A percentile compares a stretch with the other conserved stretches of the same genome.
Conservation (phyloP, 2,888 invertebrate genomes). For the Netelia virgata region DNA sequence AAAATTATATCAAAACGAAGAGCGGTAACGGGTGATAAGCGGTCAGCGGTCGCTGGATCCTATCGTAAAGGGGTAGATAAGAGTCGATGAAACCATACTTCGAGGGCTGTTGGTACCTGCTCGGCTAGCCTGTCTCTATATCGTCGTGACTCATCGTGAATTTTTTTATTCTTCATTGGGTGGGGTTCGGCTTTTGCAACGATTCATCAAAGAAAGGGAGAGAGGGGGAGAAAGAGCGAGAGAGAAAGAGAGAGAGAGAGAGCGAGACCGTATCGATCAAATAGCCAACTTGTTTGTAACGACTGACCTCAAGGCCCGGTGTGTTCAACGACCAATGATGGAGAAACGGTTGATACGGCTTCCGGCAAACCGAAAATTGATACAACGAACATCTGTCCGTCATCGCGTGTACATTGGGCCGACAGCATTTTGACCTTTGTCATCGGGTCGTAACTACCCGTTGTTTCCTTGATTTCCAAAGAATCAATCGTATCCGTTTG, state of each 20-base stretch:
- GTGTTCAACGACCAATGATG: slow-evolving; percentile 41
- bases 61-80: slow-evolving; percentile 72
- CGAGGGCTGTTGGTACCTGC: slow-evolving; percentile 70
- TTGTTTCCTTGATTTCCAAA: neutral
- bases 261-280: slow-evolving; percentile 75
- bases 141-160: slow-evolving; percentile 71
- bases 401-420: neutral
- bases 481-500: neutral
- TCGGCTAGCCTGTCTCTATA: slow-evolving; percentile 58
- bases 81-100: slow-evolving; percentile 64
- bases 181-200: slow-evolving; percentile 60
- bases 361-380: slow-evolving; percentile 44
- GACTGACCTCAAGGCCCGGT: slow-evolving; percentile 62
- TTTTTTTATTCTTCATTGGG: slow-evolving; percentile 62
- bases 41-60: neutral
- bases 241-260: slow-evolving; percentile 33
- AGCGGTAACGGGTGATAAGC: slow-evolving; percentile 22
- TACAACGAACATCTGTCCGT: slow-evolving; percentile 32
- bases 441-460: neutral
- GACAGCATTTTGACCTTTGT: neutral
- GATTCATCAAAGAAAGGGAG: slow-evolving; percentile 50
- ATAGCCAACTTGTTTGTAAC: slow-evolving; percentile 77
- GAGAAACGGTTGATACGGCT: slow-evolving; percentile 47
- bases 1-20: neutral
- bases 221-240: slow-evolving; percentile 48